These are phyloP conservation scores for Aspiorhynchus laticeps DNA, from an alignment of 2,113 vertebrate species.

Conservation along the genomic window DNA sequence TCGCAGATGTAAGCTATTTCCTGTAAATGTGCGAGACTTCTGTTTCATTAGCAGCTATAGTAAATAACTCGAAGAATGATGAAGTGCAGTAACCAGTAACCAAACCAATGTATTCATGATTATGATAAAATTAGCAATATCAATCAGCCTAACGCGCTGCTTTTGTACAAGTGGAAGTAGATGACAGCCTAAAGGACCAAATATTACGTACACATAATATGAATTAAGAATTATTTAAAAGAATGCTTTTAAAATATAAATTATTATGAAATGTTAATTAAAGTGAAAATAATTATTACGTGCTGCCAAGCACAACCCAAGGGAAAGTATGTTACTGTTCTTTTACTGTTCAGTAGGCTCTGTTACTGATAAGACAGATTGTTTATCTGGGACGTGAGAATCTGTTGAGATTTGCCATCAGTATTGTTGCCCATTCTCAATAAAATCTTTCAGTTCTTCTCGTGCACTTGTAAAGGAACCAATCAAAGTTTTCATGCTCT, in stretches of 20 bases:
- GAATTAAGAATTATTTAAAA: too few species aligned
- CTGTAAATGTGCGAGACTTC: too few species aligned
- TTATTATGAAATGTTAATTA: background rate
- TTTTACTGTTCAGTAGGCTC: background rate
- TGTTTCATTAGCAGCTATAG: too few species aligned
- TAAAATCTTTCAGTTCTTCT: background rate
- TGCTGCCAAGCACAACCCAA: background rate
- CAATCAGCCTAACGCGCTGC: too few species aligned
- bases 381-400: conserved; percentile 8
- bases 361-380: background rate
- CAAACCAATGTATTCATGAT: too few species aligned
- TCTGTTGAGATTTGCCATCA: background rate
- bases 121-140: too few species aligned
- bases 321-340: background rate
- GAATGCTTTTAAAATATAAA: background rate
- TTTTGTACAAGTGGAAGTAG: too few species aligned
- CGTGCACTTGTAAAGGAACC: background rate
- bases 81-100: too few species aligned
- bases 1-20: too few species aligned
- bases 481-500: background rate
- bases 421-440: background rate
- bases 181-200: too few species aligned
- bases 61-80: too few species aligned
- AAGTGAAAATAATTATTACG: background rate
- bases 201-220: too few species aligned